phyloP scores from a whole-genome alignment of 2,888 invertebrate species.

The Campopleginae sp. region DNA sequence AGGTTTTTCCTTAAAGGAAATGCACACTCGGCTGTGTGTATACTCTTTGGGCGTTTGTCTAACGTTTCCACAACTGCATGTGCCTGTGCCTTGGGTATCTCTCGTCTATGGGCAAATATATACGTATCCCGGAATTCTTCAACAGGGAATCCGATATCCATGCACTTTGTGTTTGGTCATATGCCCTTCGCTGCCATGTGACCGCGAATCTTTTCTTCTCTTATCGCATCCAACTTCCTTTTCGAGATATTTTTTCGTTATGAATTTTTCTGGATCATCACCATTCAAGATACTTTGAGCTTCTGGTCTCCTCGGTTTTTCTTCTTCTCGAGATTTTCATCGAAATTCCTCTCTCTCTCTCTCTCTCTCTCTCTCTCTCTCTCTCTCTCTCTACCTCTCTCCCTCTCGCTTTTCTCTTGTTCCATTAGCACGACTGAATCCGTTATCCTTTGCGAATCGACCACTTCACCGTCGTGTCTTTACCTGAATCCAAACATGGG shows the following conservation, averaged over 20 bases:
- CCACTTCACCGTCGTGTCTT: background rate
- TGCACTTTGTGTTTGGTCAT: conserved; percentile 65
- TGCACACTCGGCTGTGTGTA: background rate
- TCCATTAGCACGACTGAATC: too few species aligned
- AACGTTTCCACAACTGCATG: conserved; percentile 11
- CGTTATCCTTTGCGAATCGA: background rate
- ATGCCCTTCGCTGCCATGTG: conserved; percentile 60
- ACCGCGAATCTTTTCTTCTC: conserved; percentile 40
- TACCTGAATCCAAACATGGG: background rate
- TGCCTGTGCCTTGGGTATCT: conserved; percentile 34
- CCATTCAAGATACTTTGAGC: background rate
- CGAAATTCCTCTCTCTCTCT: background rate
- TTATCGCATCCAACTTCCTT: background rate
- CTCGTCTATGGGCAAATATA: background rate
- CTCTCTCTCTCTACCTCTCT: background rate
- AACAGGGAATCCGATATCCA: conserved; percentile 61
- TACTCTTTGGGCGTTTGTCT: background rate
- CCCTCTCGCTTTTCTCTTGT: background rate
- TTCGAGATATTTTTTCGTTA: background rate
- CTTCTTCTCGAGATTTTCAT: background rate
- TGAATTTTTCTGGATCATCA: conserved; percentile 19
- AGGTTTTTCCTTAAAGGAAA: conserved; percentile 7
- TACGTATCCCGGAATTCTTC: conserved; percentile 33
- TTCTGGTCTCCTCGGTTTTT: background rate
- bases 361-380: background rate